These are phyloP conservation scores for Pangasius macronema DNA, from an alignment of 2,797 vertebrate genomes.

Conservation along the genomic window DNA sequence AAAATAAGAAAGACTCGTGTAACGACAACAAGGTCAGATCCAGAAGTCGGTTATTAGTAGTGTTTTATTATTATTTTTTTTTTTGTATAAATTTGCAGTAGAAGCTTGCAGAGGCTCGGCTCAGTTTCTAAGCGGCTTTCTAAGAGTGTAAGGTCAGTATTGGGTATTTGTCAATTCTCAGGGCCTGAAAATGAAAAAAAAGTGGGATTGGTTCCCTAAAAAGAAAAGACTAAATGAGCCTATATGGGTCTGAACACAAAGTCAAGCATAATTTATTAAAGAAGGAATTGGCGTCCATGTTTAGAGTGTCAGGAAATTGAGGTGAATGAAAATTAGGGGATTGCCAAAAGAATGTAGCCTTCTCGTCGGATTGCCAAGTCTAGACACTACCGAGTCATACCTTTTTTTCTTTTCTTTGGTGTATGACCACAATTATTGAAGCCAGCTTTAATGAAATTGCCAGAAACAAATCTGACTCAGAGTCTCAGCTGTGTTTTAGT, in stretches of 20 bases:
- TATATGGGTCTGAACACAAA: not conserved
- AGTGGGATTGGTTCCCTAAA: not conserved
- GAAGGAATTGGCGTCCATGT: not conserved
- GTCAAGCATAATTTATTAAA: not conserved
- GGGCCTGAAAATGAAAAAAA: not conserved
- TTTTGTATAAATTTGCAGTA: not conserved
- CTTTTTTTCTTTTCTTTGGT: no score
- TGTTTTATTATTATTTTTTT: no score
- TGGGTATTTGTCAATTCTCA: not conserved
- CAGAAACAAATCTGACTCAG: not conserved
- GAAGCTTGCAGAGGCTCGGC: not conserved
- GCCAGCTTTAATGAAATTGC: not conserved
- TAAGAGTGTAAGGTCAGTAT: not conserved
- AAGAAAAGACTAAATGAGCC: not conserved
- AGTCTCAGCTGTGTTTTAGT: slow-evolving; percentile 10
- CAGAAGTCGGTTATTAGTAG: no score
- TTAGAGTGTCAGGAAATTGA: not conserved
- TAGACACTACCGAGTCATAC: no score
- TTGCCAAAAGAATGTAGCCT: not conserved
- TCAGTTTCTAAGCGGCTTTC: not conserved
- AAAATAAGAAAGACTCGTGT: no score
- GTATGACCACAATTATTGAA: no score
- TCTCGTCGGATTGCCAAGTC: no score
- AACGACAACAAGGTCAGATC: no score
- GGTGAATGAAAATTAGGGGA: slow-evolving; percentile 4